These are phyloP conservation scores for Origma solitaria DNA, from an alignment of 2,113 vertebrate genomes.

Conservation along the genomic window DNA sequence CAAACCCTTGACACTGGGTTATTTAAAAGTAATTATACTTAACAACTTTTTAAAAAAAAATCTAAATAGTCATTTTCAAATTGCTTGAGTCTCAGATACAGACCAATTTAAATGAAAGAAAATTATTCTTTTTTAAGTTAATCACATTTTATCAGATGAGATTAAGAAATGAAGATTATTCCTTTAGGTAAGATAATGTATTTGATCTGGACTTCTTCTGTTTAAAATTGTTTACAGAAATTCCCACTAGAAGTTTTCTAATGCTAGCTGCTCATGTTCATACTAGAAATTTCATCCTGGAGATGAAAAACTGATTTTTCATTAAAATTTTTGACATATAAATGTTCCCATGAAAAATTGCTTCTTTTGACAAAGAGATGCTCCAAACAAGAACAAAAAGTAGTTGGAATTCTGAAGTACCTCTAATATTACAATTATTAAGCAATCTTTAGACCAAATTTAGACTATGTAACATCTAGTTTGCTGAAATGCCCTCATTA, in stretches of 20 bases:
- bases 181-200: background rate
- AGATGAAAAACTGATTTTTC: background rate
- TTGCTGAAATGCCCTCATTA: background rate
- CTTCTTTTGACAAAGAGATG: background rate
- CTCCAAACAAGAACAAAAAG: background rate
- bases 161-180: background rate
- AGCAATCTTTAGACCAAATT: background rate
- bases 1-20: too few species aligned
- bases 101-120: background rate
- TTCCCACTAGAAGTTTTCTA: background rate
- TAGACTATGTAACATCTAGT: background rate
- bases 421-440: background rate
- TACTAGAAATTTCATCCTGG: background rate
- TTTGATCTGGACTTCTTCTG: background rate
- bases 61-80: background rate
- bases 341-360: background rate
- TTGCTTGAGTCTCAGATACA: background rate
- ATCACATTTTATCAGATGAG: background rate
- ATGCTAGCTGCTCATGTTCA: background rate
- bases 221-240: background rate
- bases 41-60: background rate
- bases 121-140: background rate
- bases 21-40: background rate
- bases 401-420: background rate
- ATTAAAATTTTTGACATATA: background rate